Conservation (phyloP, 2,797 vertebrate species). For the Lates japonicus region DNA sequence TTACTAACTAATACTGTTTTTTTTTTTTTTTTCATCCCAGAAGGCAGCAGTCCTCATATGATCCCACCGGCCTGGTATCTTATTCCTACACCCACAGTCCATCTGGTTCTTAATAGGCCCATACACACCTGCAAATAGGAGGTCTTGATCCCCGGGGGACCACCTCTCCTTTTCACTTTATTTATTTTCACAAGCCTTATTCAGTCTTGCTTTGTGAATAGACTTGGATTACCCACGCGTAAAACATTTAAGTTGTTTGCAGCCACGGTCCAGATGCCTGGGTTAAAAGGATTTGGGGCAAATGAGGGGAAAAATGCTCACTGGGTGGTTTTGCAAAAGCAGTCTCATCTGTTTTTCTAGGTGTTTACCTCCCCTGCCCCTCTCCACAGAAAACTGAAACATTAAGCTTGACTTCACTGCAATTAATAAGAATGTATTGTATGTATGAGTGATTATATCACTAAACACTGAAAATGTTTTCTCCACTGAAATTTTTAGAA, state of each 20-base stretch:
- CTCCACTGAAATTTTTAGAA: slow-evolving; percentile 16
- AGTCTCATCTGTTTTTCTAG: slow-evolving; percentile 44
- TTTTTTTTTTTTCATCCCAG: slow-evolving; percentile 1
- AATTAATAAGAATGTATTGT: slow-evolving; percentile 2
- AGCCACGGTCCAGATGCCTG: slow-evolving; percentile 30
- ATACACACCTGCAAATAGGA: slow-evolving; percentile 20
- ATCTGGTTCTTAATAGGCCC: slow-evolving; percentile 29
- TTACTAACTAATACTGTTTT: neutral
- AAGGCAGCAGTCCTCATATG: slow-evolving; percentile 1
- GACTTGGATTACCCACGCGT: slow-evolving; percentile 30
- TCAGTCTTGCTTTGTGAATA: slow-evolving; percentile 31
- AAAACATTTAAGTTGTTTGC: slow-evolving; percentile 67
- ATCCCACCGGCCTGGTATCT: slow-evolving; percentile 1
- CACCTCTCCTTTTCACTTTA: slow-evolving; percentile 19
- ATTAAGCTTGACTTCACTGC: slow-evolving; percentile 22
- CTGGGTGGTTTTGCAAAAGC: slow-evolving; percentile 50
- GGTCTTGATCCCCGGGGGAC: neutral
- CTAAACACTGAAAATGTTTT: slow-evolving; percentile 35
- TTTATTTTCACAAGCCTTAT: slow-evolving; percentile 37
- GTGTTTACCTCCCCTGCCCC: slow-evolving; percentile 21
- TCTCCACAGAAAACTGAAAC: slow-evolving; percentile 11
- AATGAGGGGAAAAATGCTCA: slow-evolving; percentile 56
- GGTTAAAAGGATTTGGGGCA: slow-evolving; percentile 64
- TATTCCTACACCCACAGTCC: neutral
- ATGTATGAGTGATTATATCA: neutral